Conservation (phyloP, 2,113 vertebrate genomes). For the Plecturocebus donacophilus region DNA sequence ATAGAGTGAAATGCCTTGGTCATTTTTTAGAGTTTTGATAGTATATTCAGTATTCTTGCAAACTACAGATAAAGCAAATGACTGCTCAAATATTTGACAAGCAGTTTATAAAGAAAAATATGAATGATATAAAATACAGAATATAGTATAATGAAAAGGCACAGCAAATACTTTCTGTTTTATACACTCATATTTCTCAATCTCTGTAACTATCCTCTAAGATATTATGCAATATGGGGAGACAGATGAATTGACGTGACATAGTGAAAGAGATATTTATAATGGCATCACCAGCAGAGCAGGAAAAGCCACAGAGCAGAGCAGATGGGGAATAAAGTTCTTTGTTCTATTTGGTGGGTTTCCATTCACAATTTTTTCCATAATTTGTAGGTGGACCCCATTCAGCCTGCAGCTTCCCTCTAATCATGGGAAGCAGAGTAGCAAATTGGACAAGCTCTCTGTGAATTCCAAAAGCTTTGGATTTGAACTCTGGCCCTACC, state of each 20-base stretch:
- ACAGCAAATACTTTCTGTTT: slow-evolving; percentile 60
- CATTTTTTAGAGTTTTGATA: slow-evolving; percentile 62
- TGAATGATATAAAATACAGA: slow-evolving; percentile 63
- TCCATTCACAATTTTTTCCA: neutral
- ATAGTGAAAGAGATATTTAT: slow-evolving; percentile 37
- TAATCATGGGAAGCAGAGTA: neutral
- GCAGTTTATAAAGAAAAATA: slow-evolving; percentile 76
- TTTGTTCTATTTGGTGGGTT: neutral
- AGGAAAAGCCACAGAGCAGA: neutral
- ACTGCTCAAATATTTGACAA: slow-evolving; percentile 67
- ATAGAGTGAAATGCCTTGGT: slow-evolving; percentile 16
- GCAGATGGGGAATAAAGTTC: neutral
- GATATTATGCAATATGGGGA: slow-evolving; percentile 34
- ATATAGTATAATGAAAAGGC: slow-evolving; percentile 64
- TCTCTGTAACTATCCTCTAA: slow-evolving; percentile 53
- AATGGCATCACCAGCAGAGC: neutral
- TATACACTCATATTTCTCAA: slow-evolving; percentile 69
- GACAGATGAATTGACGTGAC: slow-evolving; percentile 53
- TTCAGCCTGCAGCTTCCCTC: neutral
- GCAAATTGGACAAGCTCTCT: neutral
- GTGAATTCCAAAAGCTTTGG: neutral
- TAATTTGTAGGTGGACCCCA: neutral
- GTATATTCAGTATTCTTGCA: slow-evolving; percentile 42
- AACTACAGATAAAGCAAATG: slow-evolving; percentile 58
- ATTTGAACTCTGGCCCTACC: neutral